Percentiles rank a stretch among this genome's conserved stretches.
Evolutionary conservation across 2,888 invertebrate genomes (phyloP).

Genomic region (Heliconius charithonia): DNA sequence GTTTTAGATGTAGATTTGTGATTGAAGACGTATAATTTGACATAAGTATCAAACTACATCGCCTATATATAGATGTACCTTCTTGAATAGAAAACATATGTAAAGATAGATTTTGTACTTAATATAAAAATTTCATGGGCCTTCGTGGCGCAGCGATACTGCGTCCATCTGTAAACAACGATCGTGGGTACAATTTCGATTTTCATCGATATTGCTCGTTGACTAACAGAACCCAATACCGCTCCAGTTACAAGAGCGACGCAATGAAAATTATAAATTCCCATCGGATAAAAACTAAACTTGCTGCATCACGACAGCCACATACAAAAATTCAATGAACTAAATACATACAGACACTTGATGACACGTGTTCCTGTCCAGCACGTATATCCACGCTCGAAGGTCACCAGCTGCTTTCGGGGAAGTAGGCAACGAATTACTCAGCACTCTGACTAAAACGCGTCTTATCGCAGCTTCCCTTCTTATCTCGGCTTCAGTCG

Average conservation of each 20-base stretch:
- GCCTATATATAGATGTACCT: neutral
- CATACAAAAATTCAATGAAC: neutral
- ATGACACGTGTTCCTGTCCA: slow-evolving; percentile 80
- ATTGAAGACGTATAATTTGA: neutral
- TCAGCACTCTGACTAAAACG: slow-evolving; percentile 88
- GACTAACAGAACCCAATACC: too few relatives aligned
- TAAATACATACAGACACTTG: slow-evolving; percentile 83
- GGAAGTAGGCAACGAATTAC: slow-evolving; percentile 83
- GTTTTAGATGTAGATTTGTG: too few relatives aligned
- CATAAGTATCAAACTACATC: neutral
- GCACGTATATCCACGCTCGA: slow-evolving; percentile 90
- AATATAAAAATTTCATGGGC: too few relatives aligned
- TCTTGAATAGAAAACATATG: neutral
- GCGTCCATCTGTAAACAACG: too few relatives aligned
- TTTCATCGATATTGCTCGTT: too few relatives aligned
- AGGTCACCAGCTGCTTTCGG: slow-evolving; percentile 90
- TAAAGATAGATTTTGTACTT: too few relatives aligned
- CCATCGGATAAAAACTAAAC: too few relatives aligned
- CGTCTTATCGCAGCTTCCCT: slow-evolving; percentile 90
- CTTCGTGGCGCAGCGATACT: too few relatives aligned
- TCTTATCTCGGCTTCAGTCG: slow-evolving; percentile 88
- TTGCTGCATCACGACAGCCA: neutral
- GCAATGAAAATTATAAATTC: too few relatives aligned
- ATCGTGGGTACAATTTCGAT: too few relatives aligned
- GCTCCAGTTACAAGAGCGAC: too few relatives aligned